These are phyloP conservation scores for Lasiommata megera DNA, from an alignment of 2,888 invertebrate genomes.

Conservation along the genomic window DNA sequence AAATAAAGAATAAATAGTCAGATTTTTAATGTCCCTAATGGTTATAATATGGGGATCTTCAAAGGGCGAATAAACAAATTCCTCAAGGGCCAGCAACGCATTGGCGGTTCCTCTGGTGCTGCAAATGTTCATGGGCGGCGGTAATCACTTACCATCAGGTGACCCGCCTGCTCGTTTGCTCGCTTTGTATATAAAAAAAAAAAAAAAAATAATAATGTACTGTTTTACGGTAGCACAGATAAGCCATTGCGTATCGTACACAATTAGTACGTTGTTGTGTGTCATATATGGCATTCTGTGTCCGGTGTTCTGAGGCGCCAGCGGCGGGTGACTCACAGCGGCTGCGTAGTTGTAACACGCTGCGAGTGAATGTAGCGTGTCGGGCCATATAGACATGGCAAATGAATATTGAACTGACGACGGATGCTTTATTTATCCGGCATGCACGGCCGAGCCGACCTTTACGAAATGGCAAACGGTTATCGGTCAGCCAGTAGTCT, in stretches of 20 bases:
- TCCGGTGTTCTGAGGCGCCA: constrained; percentile 31
- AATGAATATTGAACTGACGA: background rate
- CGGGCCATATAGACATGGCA: background rate
- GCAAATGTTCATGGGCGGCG: no score
- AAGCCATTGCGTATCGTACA: constrained; percentile 24
- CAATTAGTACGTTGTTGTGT: constrained; percentile 20
- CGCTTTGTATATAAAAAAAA: no score
- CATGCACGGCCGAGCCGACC: background rate
- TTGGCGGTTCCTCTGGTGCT: no score
- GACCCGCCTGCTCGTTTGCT: no score
- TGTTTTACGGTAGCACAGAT: constrained; percentile 16
- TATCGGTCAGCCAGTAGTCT: background rate
- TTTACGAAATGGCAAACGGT: background rate
- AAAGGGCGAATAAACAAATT: no score
- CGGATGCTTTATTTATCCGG: background rate
- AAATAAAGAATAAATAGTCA: no score
- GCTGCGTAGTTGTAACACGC: background rate
- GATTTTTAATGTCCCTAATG: no score
- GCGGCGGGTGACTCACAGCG: constrained; percentile 36
- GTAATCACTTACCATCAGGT: no score
- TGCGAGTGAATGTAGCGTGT: background rate
- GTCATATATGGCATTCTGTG: constrained; percentile 29
- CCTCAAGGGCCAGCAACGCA: no score
- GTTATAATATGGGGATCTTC: no score
- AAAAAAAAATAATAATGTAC: no score